phyloP scores from a whole-genome alignment of 2,888 invertebrate genomes.

The Ceramica pisi region DNA sequence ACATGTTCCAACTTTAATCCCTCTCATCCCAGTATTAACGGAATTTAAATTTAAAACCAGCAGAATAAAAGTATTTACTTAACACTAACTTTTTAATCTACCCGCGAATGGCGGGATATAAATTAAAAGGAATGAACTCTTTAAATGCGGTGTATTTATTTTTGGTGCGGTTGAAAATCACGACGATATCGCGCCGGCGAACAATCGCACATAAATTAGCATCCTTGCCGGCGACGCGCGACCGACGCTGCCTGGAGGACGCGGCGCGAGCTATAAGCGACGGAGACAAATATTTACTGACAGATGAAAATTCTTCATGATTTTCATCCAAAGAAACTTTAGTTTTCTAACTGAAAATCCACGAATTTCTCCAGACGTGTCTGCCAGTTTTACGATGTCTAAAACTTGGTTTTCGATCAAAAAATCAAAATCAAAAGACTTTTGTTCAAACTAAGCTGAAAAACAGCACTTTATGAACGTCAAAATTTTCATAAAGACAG shows the following conservation, averaged over 20 bases:
- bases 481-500: too few species aligned
- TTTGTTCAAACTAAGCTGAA: too few species aligned
- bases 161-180: slow-evolving; percentile 59
- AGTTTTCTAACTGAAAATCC: not conserved
- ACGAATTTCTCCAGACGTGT: not conserved
- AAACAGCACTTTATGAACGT: too few species aligned
- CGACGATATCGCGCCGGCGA: slow-evolving; percentile 61
- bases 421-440: too few species aligned
- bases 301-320: not conserved
- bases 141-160: slow-evolving; percentile 59
- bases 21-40: slow-evolving; percentile 20
- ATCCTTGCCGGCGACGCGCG: slow-evolving; percentile 58
- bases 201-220: slow-evolving; percentile 70
- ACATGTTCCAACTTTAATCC: not conserved
- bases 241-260: slow-evolving; percentile 33
- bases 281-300: not conserved
- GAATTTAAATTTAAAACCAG: slow-evolving; percentile 42
- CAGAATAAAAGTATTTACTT: slow-evolving; percentile 51
- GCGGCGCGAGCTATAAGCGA: slow-evolving; percentile 49
- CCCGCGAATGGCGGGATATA: slow-evolving; percentile 46
- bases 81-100: slow-evolving; percentile 48
- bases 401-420: not conserved
- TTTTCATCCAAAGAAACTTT: too few species aligned
- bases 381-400: not conserved
- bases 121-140: slow-evolving; percentile 65